Base-by-base conservation (phyloP, 2,113 vertebrate species). In the Machaerirhynchus nigripectus region DNA sequence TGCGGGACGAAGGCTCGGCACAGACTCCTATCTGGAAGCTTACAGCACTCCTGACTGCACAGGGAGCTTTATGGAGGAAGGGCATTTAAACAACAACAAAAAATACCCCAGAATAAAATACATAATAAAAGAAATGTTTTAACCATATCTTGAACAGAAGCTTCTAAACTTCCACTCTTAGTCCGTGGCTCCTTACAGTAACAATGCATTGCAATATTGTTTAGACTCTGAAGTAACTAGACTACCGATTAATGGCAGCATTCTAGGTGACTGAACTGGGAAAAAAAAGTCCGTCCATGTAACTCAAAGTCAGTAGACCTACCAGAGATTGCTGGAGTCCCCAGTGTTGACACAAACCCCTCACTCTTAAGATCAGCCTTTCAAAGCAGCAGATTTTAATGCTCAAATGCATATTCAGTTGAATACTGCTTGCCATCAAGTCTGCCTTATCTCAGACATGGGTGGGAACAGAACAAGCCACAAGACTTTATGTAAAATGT, bases 1-100 rank as follows among this genome's bases (percentile, higher is more conserved):
- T 63, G 49, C 18, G 4, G 40, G 23, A 30, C 1, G 7, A 39
- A 22, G 63, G 33, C 28, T 83, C 57, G 39, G 39, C 35, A n/a
- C 10, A 40, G 23, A 44, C 61, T 56, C 18, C 0, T 15, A 1
- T 19, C 3, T n/a, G 28, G 28, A 40, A 23, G 39, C 13, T 20
- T 13, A 17, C 49, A 44, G 55, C 78, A 24, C 35, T 74, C 67
- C 39, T 63, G 75, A 24, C 39, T 9, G 15, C 6, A 39, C 69
- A 39, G 35, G n/a, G 11, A 35, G 55, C 47, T 85, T 13, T 26
- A 31, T 9, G 13, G 26, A 90, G 24, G 24, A 68, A 37, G 1
- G 9, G 24, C 5, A 3, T 23, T 39, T 16, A 20, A 61, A 80
- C 19, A 77, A 49, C 37, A 64, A 31, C 7, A 40, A 50, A 22